Evolutionary conservation across 2,797 vertebrate species (phyloP), one percentile per base, ranked within the genome.

Genomic region (Argyrosomus regius): DNA sequence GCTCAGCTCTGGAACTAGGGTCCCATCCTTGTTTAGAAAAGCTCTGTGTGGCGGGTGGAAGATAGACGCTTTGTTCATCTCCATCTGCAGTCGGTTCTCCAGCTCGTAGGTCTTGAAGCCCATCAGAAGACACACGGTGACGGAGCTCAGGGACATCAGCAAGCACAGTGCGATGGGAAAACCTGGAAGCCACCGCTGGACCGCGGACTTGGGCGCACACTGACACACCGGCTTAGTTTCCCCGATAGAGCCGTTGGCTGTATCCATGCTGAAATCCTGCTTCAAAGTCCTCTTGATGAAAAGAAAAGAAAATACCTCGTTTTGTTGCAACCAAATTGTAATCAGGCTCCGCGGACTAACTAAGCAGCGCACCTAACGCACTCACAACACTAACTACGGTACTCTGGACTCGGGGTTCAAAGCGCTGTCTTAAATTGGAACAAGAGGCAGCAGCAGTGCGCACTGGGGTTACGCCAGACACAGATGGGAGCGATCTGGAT

Each of bases 61-160:
- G 70, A 85, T 2, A 11, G 87, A 82, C 1, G 78, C 89, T 72
- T 93, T 93, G 83, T 94, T 94, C 80, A 92, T 72, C 94, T 98
- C 96, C 89, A 96, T 94, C 79, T 95, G 93, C 89, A 98, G 92
- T 45, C 96, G 92, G 86, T 88, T 94, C 94, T 96, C 97, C 92
- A 98, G 95, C 88, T 95, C 94, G 54, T 91, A 91, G 61, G 96
- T 96, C 93, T 94, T 97, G 84, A 96, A 88, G 86, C 95, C 95
- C 94, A 97, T 95, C 78, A 97, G 91, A 46, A 98, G 93, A 86
- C 97, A 97, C 90, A 95, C 92, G 73, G 90, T 92, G 78, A 97
- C 94, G 75, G 97, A 96, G 91, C 95, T 94, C 82, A 96, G 82
- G 28, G 97, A 97, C 77, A 98, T 87, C 84, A 97, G 89, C 90